Evolutionary conservation across 2,888 invertebrate genomes (phyloP).

Genomic region (Zootermopsis nevadensis): DNA sequence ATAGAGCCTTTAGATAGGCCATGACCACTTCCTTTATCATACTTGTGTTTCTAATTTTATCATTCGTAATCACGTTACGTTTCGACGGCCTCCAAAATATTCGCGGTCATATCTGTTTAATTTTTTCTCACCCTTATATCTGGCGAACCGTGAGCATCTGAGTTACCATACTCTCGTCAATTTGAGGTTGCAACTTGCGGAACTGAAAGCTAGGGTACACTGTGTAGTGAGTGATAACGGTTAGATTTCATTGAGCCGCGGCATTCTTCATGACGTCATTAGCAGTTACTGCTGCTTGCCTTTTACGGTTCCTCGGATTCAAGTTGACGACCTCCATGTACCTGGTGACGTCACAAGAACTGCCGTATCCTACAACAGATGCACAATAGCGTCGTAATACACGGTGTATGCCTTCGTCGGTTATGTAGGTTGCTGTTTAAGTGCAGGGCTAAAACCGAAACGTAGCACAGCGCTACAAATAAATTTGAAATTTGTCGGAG

Average conservation of each 20-base stretch:
- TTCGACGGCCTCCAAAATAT: too few relatives aligned
- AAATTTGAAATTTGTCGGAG: too few relatives aligned
- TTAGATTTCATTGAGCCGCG: not conserved
- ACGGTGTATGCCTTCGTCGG: not conserved
- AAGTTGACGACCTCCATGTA: conserved; percentile 29
- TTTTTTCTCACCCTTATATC: too few relatives aligned
- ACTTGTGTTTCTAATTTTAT: too few relatives aligned
- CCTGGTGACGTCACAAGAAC: not conserved
- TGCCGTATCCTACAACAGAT: not conserved
- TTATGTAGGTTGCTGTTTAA: not conserved
- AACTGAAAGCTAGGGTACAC: not conserved
- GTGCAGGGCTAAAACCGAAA: too few relatives aligned
- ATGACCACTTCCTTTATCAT: too few relatives aligned
- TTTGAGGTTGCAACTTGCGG: not conserved
- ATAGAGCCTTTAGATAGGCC: too few relatives aligned
- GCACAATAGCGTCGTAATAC: not conserved
- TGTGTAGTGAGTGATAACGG: not conserved
- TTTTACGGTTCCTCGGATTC: conserved; percentile 29
- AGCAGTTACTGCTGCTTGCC: not conserved
- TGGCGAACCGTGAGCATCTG: too few relatives aligned
- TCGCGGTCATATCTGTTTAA: too few relatives aligned
- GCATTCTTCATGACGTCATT: conserved; percentile 20
- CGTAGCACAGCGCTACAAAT: too few relatives aligned
- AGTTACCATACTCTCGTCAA: too few relatives aligned
- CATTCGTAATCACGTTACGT: too few relatives aligned